Base-by-base conservation (phyloP, 92 coral and sea anemone species). In the Palythoa grandiflora region DNA sequence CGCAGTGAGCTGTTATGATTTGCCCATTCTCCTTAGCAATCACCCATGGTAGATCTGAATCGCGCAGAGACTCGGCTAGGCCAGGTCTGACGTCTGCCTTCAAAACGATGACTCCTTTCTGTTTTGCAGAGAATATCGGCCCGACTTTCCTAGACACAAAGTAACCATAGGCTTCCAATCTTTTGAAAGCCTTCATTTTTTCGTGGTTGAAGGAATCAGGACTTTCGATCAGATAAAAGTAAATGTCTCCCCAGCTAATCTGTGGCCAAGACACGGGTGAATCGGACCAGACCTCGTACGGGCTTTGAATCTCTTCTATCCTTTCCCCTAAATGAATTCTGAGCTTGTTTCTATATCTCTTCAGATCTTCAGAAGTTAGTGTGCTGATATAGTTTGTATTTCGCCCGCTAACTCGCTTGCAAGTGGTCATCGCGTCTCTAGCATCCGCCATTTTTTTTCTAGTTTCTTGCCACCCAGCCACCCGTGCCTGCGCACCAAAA, bases 1-100 rank as follows among this genome's bases (percentile, higher is more conserved):
- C 88, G 51, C 93, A 91, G 83, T 91, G 93, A 6, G 93, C 88
- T 36, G 84, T 87, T 17, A 72, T n/a, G 38, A 91, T 72, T 74
- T 87, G 72, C 1, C 88, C 93, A 39, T 7, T 74, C 65, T 77
- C 53, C 44, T 78, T 81, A 20, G 73, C 76, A 44, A 86, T 74
- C 35, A 90, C 44, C 90, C 93, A 90, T 9, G 84, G 63, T 3
- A 79, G 74, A 57, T 57, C 11, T 57, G 65, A 57, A 57, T 57
- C 65, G 16, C 65, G 65, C 65, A 9, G 65, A 9, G 65, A 57
- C 65, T 57, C 65, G 16, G 65, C 65, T 57, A 2, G 65, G 65
- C 28, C 28, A 28, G 28, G 28, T 28, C 28, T 28, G 28, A 28
- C 28, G 28, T 28, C 28, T 28, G 28, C 28, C 28, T 28, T 28